Evolutionary conservation across 2,888 invertebrate species (phyloP).

Genomic region (Phortica magna): DNA sequence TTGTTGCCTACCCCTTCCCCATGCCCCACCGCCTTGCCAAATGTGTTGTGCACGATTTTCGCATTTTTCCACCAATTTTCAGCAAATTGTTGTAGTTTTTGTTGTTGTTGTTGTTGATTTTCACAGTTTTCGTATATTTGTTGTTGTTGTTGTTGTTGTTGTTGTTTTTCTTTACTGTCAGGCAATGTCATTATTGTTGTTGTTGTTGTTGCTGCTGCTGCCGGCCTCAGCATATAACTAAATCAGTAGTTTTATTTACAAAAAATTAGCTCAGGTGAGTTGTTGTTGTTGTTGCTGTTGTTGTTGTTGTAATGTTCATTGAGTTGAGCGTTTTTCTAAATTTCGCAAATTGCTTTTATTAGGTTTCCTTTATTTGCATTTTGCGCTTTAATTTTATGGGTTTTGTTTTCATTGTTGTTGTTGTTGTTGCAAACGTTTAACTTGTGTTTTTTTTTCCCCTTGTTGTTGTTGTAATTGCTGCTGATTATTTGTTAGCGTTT

Average conservation of each 20-base stretch:
- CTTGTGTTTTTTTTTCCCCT: not conserved
- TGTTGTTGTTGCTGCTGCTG: constrained; percentile 44
- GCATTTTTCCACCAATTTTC: constrained; percentile 54
- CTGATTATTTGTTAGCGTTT: not conserved
- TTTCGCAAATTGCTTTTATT: constrained; percentile 71
- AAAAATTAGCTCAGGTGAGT: constrained; percentile 69
- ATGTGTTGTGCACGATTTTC: constrained; percentile 63
- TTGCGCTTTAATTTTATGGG: constrained; percentile 69
- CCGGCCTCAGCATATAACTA: constrained; percentile 38
- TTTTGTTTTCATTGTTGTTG: constrained; percentile 36
- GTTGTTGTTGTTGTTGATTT: constrained; percentile 50
- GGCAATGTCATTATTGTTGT: constrained; percentile 18
- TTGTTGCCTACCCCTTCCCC: not conserved
- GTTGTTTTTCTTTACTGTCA: constrained; percentile 21
- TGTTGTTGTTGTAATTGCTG: constrained; percentile 5
- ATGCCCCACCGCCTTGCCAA: constrained; percentile 39
- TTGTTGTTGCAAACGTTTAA: constrained; percentile 5
- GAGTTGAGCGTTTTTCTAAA: constrained; percentile 63
- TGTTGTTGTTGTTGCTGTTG: constrained; percentile 38
- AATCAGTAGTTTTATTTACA: constrained; percentile 74
- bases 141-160: constrained; percentile 60
- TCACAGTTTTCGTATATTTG: constrained; percentile 54
- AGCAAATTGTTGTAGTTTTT: constrained; percentile 44
- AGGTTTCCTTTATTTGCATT: constrained; percentile 73
- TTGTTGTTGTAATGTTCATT: constrained; percentile 3